These are phyloP conservation scores for Lutraria lutraria DNA, from an alignment of 2,888 invertebrate species.

Conservation along the genomic window DNA sequence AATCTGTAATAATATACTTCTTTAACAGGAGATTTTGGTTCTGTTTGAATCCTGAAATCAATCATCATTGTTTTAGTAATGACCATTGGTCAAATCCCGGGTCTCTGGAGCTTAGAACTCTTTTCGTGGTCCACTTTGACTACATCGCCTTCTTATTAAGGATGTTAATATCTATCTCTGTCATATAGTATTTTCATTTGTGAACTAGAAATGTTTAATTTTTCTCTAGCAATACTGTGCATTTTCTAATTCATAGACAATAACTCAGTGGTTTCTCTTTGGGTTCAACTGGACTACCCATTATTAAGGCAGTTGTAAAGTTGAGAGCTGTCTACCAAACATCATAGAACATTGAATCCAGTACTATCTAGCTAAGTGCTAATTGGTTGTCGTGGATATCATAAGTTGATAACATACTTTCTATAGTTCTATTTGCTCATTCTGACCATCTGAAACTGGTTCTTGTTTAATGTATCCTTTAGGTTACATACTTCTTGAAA, in stretches of 20 bases:
- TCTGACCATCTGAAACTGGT: slow-evolving; percentile 26
- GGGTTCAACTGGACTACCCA: slow-evolving; percentile 24
- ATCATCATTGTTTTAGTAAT: too few relatives aligned
- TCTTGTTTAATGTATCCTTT: slow-evolving; percentile 48
- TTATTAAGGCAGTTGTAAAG: background rate
- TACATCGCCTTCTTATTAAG: slow-evolving; percentile 6
- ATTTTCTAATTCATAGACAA: slow-evolving; percentile 21
- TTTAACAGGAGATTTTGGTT: too few relatives aligned
- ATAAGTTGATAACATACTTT: slow-evolving; percentile 23
- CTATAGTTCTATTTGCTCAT: slow-evolving; percentile 8
- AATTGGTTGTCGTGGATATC: slow-evolving; percentile 8
- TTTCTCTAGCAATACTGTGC: background rate
- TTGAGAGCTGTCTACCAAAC: slow-evolving; percentile 36
- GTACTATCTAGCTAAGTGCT: background rate
- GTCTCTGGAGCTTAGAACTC: too few relatives aligned
- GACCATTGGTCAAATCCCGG: too few relatives aligned
- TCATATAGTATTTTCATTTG: slow-evolving; percentile 24
- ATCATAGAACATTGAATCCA: slow-evolving; percentile 18
- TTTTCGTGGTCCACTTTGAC: too few relatives aligned
- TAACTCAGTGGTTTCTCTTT: background rate
- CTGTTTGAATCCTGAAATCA: too few relatives aligned
- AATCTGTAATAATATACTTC: too few relatives aligned
- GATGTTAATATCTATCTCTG: slow-evolving; percentile 16
- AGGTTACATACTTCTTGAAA: slow-evolving; percentile 49
- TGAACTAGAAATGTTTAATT: background rate